Evolutionary conservation across 2,888 invertebrate species (phyloP).

Genomic region (Caenorhabditis drosophilae): DNA sequence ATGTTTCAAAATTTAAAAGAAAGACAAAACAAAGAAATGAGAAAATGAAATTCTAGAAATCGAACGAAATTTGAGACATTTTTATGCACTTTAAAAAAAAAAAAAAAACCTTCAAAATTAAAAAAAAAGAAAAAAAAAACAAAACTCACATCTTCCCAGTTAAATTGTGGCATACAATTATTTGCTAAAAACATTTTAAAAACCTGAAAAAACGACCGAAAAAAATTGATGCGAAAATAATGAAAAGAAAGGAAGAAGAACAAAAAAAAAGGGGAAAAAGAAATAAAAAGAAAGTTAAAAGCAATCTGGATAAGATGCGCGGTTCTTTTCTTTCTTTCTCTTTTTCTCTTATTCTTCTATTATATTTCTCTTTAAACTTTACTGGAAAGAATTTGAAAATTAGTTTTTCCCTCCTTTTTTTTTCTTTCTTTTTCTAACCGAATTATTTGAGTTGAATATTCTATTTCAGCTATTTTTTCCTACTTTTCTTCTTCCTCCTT

Average conservation of each 20-base stretch:
- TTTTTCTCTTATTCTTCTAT: too few relatives aligned
- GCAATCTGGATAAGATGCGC: too few relatives aligned
- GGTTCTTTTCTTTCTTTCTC: too few relatives aligned
- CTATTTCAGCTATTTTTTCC: too few relatives aligned
- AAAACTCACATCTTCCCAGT: slow-evolving; percentile 34
- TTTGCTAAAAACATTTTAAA: slow-evolving; percentile 31
- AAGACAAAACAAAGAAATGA: not conserved
- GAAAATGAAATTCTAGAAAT: not conserved
- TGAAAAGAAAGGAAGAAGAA: not conserved
- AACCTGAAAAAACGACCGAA: not conserved
- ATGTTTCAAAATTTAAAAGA: not conserved
- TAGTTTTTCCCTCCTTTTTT: too few relatives aligned
- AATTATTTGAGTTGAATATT: too few relatives aligned
- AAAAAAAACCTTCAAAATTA: not conserved
- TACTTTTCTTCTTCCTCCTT: too few relatives aligned
- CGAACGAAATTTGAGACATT: slow-evolving; percentile 9
- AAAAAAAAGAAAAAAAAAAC: not conserved
- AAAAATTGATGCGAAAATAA: not conserved
- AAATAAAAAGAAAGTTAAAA: too few relatives aligned
- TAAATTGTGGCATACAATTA: slow-evolving; percentile 34
- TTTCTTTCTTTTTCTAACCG: too few relatives aligned
- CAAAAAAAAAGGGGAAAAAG: not conserved
- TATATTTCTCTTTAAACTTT: too few relatives aligned
- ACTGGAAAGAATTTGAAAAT: too few relatives aligned
- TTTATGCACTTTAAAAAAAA: slow-evolving; percentile 4